Conservation (phyloP, 2,888 invertebrate genomes). For the Rotaria magnacalcarata region DNA sequence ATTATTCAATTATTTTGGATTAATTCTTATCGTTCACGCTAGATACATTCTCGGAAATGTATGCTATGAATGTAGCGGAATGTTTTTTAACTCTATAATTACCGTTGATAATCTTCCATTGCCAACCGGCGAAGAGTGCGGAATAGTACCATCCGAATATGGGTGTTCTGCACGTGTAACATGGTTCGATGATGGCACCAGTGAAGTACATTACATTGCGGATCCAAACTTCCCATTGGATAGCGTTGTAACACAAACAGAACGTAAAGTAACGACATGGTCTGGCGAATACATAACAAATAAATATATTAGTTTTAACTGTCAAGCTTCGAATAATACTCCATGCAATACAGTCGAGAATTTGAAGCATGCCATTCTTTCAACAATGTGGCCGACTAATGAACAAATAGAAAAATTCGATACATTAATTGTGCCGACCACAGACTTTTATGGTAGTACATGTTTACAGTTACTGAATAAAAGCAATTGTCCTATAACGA, state of each 20-base stretch:
- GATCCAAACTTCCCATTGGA: background rate
- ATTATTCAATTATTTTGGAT: background rate
- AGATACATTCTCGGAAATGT: background rate
- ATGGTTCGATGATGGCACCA: background rate
- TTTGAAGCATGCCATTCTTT: background rate
- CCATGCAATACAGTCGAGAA: background rate
- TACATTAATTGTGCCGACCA: background rate
- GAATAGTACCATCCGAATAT: background rate
- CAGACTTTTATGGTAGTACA: background rate
- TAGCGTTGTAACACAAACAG: background rate
- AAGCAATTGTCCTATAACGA: background rate
- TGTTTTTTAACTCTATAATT: background rate
- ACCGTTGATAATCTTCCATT: background rate
- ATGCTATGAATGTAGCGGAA: background rate
- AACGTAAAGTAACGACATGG: background rate
- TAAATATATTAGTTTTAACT: background rate
- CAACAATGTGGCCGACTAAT: background rate
- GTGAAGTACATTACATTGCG: background rate
- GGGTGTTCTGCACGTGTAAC: background rate
- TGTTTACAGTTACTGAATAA: background rate
- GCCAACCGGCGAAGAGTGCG: background rate
- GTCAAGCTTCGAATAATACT: background rate
- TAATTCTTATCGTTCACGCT: background rate
- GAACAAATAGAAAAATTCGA: background rate
- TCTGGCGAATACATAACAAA: background rate